These are phyloP conservation scores for Apogon talboti DNA, from an alignment of 2,797 vertebrate genomes.

Conservation along the genomic window DNA sequence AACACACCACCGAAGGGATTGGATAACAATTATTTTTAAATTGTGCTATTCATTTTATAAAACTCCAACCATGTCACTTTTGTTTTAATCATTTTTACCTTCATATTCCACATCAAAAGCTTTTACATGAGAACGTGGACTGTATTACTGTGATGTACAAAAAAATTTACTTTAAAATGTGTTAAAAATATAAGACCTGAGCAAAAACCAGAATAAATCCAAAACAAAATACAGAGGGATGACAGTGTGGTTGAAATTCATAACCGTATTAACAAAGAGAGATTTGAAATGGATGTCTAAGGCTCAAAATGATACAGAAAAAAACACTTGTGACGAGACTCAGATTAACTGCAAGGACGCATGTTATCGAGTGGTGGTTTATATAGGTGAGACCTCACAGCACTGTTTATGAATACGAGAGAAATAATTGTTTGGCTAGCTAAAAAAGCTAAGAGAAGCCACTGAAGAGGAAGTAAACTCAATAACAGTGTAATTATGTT, in stretches of 20 bases:
- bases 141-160: constrained; percentile 20
- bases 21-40: constrained; percentile 15
- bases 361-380: constrained; percentile 1
- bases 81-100: constrained; percentile 1
- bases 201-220: constrained; percentile 39
- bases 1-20: constrained; percentile 6
- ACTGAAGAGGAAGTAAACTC: constrained; percentile 21
- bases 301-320: background rate
- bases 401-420: constrained; percentile 24
- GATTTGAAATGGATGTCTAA: constrained; percentile 11
- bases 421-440: constrained; percentile 19
- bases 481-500: constrained; percentile 34
- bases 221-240: constrained; percentile 18
- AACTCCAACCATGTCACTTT: constrained; percentile 5
- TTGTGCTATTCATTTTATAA: constrained; percentile 4
- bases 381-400: constrained; percentile 35
- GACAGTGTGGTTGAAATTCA: constrained; percentile 2
- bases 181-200: constrained; percentile 64
- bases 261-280: background rate
- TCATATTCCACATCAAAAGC: background rate
- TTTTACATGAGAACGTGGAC: background rate
- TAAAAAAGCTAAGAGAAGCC: background rate
- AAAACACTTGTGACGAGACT: constrained; percentile 12
- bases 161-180: no score
- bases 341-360: no score